These are phyloP conservation scores for Hyaena hyaena DNA, from an alignment of 2,113 vertebrate species.

Conservation along the genomic window DNA sequence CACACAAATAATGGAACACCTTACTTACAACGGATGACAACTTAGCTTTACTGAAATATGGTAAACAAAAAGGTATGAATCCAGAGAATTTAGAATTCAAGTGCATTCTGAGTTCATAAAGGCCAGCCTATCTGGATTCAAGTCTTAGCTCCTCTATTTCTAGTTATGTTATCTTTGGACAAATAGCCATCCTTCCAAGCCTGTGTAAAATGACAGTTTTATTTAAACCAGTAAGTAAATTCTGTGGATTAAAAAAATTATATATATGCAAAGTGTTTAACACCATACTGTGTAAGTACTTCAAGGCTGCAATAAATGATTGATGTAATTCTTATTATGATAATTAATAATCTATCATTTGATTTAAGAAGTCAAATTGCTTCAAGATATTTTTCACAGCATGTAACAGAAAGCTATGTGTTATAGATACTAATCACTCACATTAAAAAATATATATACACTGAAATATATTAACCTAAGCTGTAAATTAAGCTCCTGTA, in stretches of 20 bases:
- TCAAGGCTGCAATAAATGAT: background rate
- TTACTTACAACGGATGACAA: background rate
- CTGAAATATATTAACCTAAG: background rate
- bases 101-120: background rate
- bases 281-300: background rate
- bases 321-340: background rate
- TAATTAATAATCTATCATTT: background rate
- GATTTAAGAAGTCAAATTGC: background rate
- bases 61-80: background rate
- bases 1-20: background rate
- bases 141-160: background rate
- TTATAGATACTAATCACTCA: background rate
- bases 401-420: background rate
- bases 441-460: background rate
- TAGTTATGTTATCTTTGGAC: background rate
- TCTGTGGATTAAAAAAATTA: background rate
- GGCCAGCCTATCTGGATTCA: background rate
- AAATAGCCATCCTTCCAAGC: background rate
- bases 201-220: background rate
- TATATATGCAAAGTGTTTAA: background rate
- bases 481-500: background rate
- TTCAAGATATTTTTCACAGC: background rate
- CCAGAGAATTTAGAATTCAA: background rate
- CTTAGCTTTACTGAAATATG: background rate
- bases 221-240: background rate